Conservation (phyloP, 2,113 vertebrate genomes). For the Larimichthys crocea region DNA sequence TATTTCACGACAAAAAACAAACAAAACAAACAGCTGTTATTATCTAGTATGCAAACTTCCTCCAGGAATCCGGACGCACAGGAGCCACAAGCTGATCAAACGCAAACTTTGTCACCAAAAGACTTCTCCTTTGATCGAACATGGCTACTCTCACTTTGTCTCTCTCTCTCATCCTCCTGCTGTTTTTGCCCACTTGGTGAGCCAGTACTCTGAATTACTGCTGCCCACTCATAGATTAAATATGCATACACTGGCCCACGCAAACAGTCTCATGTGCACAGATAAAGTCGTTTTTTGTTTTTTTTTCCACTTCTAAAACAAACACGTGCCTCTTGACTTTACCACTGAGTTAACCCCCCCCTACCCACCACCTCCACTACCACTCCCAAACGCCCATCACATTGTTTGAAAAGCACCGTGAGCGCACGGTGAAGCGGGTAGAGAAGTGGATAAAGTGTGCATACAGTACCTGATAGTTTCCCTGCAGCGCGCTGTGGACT, state of each 20-base stretch:
- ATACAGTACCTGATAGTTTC: conserved; percentile 67
- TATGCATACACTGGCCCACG: conserved; percentile 76
- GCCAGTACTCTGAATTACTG: conserved; percentile 48
- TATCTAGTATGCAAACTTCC: not conserved
- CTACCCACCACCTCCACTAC: not conserved
- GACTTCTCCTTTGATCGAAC: conserved; percentile 2
- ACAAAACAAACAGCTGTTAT: not conserved
- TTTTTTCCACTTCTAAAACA: conserved; percentile 42
- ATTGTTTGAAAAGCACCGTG: conserved; percentile 20
- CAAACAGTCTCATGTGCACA: conserved; percentile 56
- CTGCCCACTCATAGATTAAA: conserved; percentile 77
- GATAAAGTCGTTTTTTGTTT: conserved; percentile 18
- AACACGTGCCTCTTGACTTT: conserved; percentile 59
- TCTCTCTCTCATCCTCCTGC: conserved; percentile 9
- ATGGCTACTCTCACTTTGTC: not conserved
- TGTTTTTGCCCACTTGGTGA: conserved; percentile 47
- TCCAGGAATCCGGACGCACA: not conserved
- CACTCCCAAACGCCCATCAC: not conserved
- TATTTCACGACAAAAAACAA: not conserved
- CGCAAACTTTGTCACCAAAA: conserved; percentile 28
- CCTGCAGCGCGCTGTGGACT: conserved; percentile 33
- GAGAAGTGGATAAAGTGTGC: conserved; percentile 40
- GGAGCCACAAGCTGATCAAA: conserved; percentile 13
- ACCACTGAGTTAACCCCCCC: conserved; percentile 15
- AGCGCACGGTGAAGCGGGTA: not conserved